Evolutionary conservation across 2,797 vertebrate species (phyloP), one percentile per base, ranked within the genome.

Genomic region (Gastrophryne carolinensis): DNA sequence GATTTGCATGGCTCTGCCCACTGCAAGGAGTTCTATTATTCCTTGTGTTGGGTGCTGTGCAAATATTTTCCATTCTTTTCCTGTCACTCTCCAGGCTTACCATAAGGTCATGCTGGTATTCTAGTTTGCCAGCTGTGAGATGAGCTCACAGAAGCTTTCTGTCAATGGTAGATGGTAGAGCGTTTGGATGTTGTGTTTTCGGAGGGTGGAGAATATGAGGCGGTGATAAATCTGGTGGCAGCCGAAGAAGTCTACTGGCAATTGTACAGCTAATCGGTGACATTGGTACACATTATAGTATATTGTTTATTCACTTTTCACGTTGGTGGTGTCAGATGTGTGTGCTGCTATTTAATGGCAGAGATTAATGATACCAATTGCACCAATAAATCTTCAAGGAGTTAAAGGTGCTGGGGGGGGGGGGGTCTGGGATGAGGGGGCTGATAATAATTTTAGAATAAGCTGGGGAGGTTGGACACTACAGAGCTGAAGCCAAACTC

Each of bases 371-470:
- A 58, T 72, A 57, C 29, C 39, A 62, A 69, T 58, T 68, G 8
- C 67, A 80, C 83, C 86, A 66, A 85, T 87, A 87, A 88, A 87
- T 86, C 84, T 77, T 88, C 86, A 81, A 65, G 75, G 72, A 58
- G 72, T 79, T 83, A 76, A 78, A 81, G 73, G 1, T 52, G 5
- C 13, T n/a, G 26, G 21, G 53, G 12, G 62, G 62, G 80, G 77
- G 34, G 27, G 21, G 56, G 34, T n/a, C n/a, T n/a, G n/a, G n/a
- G n/a, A n/a, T n/a, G n/a, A n/a, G 15, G 15, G 23, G 9, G 26
- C 54, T 79, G 80, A 80, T 86, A 86, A 86, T 81, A 80, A 67
- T 80, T 47, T 52, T 41, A 67, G 81, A 81, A 85, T 81, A 81
- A 81, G 65, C 57, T 39, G 66, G 81, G 62, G 77, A 78, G 84